Base-by-base conservation (phyloP, 2,888 invertebrate genomes). In the Tuta absoluta region DNA sequence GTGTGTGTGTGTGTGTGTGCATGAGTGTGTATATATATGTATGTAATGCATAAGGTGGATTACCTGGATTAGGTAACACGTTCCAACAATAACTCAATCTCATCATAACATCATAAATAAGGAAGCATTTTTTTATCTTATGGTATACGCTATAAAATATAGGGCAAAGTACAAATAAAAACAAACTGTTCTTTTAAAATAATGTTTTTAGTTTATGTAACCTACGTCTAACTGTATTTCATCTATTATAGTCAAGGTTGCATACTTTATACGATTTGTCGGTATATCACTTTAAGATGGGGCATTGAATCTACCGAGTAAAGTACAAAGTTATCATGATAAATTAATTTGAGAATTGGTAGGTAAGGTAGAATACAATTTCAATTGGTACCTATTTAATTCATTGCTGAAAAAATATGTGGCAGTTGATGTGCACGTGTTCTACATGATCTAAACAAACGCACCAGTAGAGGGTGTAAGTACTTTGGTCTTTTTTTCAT, bases 151-250 rank as follows among this genome's bases (percentile, higher is more conserved):
- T 41, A 41, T 12, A 3, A n/a, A 41, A 41, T 41, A 38, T n/a
- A 41, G 41, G 41, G 41, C 41, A 41, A 41, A 41, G 41, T 41
- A n/a, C 41, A 41, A 41, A 41, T n/a, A 41, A 41, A 41, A 41
- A 1, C 8, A 2, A 3, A n/a, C 41, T 14, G 1, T 41, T 41
- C 41, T n/a, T 41, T 14, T 41, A 8, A 8, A 41, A 41, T 41
- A 14, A 41, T 41, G 1, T 41, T 41, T 2, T 41, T 41, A 14
- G 1, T 41, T 41, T 41, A 41, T 38, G 14, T 41, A 41, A 12
- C 14, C 5, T n/a, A 41, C n/a, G n/a, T 41, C 1, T 41, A 41
- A 12, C n/a, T n/a, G 14, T 41, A 41, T 14, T n/a, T 41, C 12
- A 41, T 41, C 2, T 41, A 41, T n/a, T 41, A n/a, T 14, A 41